Evolutionary conservation across 2,888 invertebrate species (phyloP).

Genomic region (Drosophila nigricruria): DNA sequence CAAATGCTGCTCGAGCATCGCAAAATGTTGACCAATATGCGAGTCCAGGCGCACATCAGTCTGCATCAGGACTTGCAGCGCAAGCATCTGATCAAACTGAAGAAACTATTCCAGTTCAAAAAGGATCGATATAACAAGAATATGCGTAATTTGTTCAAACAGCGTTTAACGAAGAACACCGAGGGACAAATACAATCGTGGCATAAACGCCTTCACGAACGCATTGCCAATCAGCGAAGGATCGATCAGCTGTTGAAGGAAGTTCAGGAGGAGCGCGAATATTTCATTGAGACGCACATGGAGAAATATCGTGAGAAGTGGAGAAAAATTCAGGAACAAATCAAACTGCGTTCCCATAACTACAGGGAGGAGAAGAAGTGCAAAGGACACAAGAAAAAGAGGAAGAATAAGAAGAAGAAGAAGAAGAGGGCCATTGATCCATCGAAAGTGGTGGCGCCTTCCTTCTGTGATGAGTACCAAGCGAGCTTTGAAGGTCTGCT

Average conservation of each 20-base stretch:
- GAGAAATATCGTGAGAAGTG: constrained; percentile 65
- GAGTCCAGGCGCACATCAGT: constrained; percentile 69
- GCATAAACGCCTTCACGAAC: constrained; percentile 77
- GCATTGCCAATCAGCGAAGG: constrained; percentile 73
- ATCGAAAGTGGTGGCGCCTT: constrained; percentile 10
- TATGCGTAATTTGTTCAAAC: constrained; percentile 55
- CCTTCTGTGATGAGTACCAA: constrained; percentile 63
- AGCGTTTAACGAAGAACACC: constrained; percentile 48
- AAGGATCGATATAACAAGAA: constrained; percentile 79
- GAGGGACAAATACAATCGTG: constrained; percentile 77
- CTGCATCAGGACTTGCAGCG: constrained; percentile 76
- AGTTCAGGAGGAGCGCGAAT: constrained; percentile 48
- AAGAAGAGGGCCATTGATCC: too few species aligned
- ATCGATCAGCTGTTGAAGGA: constrained; percentile 56
- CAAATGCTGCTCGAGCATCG: constrained; percentile 66
- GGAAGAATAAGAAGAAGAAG: constrained; percentile 19
- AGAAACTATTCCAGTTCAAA: constrained; percentile 82
- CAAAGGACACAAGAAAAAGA: constrained; percentile 38
- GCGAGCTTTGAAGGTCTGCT: constrained; percentile 71
- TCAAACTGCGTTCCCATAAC: constrained; percentile 46
- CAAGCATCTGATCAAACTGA: constrained; percentile 81
- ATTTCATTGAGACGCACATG: constrained; percentile 74
- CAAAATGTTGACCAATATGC: constrained; percentile 72
- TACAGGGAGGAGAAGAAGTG: constrained; percentile 8
- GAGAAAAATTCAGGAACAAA: constrained; percentile 65